Evolutionary conservation across 2,797 vertebrate species (phyloP).

Genomic region (Gymnoscopelus microlampas): DNA sequence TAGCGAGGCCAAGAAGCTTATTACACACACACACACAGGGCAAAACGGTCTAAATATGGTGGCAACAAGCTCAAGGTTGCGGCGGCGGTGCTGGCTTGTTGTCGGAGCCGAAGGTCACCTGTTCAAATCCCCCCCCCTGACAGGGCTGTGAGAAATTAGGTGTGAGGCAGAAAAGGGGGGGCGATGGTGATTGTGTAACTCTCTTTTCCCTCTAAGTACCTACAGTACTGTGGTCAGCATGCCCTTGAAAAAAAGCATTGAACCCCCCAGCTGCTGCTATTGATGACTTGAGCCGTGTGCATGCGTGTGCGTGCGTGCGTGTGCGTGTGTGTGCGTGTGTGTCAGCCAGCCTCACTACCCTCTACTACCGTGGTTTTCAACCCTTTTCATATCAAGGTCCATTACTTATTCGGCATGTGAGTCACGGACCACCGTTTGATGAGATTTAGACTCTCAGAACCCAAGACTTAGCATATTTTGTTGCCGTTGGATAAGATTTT

Average conservation of each 20-base stretch:
- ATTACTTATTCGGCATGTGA: too few species aligned
- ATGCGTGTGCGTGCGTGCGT: background rate
- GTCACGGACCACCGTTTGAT: too few species aligned
- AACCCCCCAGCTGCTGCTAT: slow-evolving; percentile 26
- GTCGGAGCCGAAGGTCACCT: background rate
- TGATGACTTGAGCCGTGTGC: too few species aligned
- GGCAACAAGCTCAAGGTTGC: background rate
- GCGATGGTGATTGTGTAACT: slow-evolving; percentile 29
- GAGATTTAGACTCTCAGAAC: too few species aligned
- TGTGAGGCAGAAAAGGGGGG: background rate
- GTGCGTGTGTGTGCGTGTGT: too few species aligned
- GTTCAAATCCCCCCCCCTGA: background rate
- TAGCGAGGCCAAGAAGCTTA: too few species aligned
- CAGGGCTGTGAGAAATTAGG: slow-evolving; percentile 4
- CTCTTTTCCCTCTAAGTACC: slow-evolving; percentile 5
- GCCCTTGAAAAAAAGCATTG: slow-evolving; percentile 23
- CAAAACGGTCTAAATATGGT: background rate
- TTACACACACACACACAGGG: background rate
- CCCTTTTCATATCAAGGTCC: too few species aligned
- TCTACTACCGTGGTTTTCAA: too few species aligned
- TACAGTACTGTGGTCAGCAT: background rate
- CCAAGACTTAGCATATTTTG: too few species aligned
- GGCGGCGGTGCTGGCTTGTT: background rate
- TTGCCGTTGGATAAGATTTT: too few species aligned
- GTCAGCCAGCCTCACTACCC: too few species aligned